A percentile compares a stretch with the other conserved stretches of the same genome.
Evolutionary conservation across 2,888 invertebrate genomes (phyloP).

Genomic region (Teinopalpus imperialis): DNA sequence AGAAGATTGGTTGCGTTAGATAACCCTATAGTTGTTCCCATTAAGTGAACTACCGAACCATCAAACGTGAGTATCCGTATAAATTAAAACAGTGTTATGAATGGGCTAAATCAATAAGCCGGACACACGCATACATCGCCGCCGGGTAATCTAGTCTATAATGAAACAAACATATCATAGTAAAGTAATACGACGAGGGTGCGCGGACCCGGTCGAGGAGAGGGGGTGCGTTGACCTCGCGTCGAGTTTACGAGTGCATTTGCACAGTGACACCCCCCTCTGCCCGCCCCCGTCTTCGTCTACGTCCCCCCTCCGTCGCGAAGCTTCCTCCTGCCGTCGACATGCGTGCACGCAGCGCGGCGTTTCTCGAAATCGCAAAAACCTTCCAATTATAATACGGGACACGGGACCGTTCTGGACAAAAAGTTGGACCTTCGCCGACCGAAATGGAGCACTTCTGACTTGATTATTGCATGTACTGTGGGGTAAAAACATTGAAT

Average conservation of each 20-base stretch:
- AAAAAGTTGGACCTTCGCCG: slow-evolving; percentile 53
- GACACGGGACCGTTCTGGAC: slow-evolving; percentile 46
- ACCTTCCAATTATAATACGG: slow-evolving; percentile 70
- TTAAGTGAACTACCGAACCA: too few relatives aligned
- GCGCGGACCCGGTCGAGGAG: slow-evolving; percentile 39
- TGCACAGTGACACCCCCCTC: slow-evolving; percentile 75
- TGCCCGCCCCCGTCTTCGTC: slow-evolving; percentile 33
- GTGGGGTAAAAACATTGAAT: not conserved
- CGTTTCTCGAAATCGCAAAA: slow-evolving; percentile 62
- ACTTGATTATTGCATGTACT: slow-evolving; percentile 28
- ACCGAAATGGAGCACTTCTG: slow-evolving; percentile 44
- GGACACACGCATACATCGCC: slow-evolving; percentile 2
- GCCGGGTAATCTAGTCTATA: slow-evolving; percentile 30
- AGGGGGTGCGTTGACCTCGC: slow-evolving; percentile 70
- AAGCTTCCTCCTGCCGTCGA: slow-evolving; percentile 25
- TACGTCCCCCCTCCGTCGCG: slow-evolving; percentile 30
- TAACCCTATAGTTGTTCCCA: too few relatives aligned
- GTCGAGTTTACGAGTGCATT: slow-evolving; percentile 77
- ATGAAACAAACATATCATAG: slow-evolving; percentile 63
- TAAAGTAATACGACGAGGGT: slow-evolving; percentile 52
- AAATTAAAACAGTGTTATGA: slow-evolving; percentile 8
- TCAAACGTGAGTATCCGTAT: too few relatives aligned
- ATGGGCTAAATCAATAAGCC: slow-evolving; percentile 1
- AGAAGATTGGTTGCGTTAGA: too few relatives aligned
- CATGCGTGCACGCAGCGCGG: slow-evolving; percentile 61